Evolutionary conservation across 2,797 vertebrate species (phyloP), one percentile per base, ranked within the genome.

Genomic region (Eulemur albifrons): DNA sequence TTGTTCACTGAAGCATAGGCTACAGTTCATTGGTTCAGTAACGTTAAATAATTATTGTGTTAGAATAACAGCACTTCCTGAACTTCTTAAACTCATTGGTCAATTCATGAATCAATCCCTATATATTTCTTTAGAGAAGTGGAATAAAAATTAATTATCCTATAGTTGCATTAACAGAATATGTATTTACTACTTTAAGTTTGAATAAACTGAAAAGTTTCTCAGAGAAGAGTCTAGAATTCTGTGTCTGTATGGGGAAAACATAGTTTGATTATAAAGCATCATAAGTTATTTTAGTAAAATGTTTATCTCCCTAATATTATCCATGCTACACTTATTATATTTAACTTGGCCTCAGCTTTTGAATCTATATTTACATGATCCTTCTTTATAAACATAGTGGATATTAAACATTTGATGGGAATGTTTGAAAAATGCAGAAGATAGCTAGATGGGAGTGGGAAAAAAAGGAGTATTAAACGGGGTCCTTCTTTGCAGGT

Each of bases 11-110:
- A 97, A 82, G 76, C 87, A 91, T 67, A 77, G 12, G 45, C 40
- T 94, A 84, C 57, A 94, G 93, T 97, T 96, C 91, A 96, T 69
- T 96, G 90, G 67, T 75, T 97, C 77, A 65, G 67, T 87, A 96
- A 87, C 75, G 93, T 93, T 97, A 96, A 93, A 89, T 97, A 97
- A 97, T 96, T 94, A 95, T 59, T n/a, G 45, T 77, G 80, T 94
- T 96, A 88, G 40, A 93, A 94, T 90, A 95, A 95, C 23, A 97
- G 70, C 52, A 95, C 27, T 92, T 90, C 50, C 6, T 93, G 80
- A 95, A 96, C 67, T 91, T 95, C 61, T 96, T 87, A 84, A 95
- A 90, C 15, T 43, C 61, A 81, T 35, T 90, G 94, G 76, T 89
- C 88, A 96, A 65, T 85, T 50, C 13, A 92, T 1, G 21, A 80